phyloP scores from a whole-genome alignment of 2,888 invertebrate genomes.

The Melangyna quadrimaculata region DNA sequence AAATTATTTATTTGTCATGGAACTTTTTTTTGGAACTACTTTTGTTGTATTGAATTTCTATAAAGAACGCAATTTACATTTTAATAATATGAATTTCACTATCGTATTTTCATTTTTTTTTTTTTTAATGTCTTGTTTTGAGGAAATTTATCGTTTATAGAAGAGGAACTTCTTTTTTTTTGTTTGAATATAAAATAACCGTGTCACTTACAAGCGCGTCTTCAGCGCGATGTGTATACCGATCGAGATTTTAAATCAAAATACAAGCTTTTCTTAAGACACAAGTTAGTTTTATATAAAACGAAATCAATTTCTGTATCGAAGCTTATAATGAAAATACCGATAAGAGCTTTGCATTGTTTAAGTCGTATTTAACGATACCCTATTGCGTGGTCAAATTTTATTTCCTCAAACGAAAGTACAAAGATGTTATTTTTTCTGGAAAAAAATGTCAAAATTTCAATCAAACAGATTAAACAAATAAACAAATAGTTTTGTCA shows the following conservation, averaged over 20 bases:
- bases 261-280: conserved; percentile 47
- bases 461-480: too few relatives aligned
- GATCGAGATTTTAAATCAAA: conserved; percentile 56
- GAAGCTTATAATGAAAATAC: neutral
- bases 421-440: too few relatives aligned
- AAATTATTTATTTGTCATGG: neutral
- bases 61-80: conserved; percentile 28
- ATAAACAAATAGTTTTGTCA: too few relatives aligned
- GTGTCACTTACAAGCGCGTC: conserved; percentile 37
- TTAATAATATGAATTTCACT: neutral
- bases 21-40: neutral
- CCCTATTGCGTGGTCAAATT: neutral
- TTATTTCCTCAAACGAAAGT: too few relatives aligned
- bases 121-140: conserved; percentile 5
- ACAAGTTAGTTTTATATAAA: conserved; percentile 62
- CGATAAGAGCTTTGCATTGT: neutral
- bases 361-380: neutral
- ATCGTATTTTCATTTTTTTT: conserved; percentile 24
- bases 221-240: conserved; percentile 57
- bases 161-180: neutral
- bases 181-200: neutral
- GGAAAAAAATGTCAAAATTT: too few relatives aligned
- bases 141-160: neutral
- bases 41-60: conserved; percentile 1
- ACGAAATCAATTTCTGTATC: conserved; percentile 27